Conservation (phyloP, 2,888 invertebrate species). For the Noctua fimbriata region DNA sequence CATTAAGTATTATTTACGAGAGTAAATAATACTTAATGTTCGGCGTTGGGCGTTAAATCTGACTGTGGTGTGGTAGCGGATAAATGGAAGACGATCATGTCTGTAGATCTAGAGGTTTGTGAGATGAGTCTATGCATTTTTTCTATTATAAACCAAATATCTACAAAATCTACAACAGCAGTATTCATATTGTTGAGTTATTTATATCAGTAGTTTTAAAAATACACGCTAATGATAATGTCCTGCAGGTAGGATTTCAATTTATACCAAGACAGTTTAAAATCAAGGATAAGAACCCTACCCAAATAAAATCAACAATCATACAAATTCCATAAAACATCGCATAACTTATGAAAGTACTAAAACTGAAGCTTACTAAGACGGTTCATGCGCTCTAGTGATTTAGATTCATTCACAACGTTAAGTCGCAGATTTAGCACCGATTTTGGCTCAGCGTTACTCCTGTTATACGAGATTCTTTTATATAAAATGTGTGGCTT, state of each 20-base stretch:
- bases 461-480: constrained; percentile 50
- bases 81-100: neutral
- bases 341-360: constrained; percentile 49
- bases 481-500: constrained; percentile 56
- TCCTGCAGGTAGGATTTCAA: neutral
- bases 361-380: constrained; percentile 60
- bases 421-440: constrained; percentile 70
- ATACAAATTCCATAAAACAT: constrained; percentile 25
- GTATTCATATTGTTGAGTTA: neutral
- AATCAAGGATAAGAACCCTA: neutral
- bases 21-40: too few relatives aligned
- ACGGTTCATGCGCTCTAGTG: constrained; percentile 58
- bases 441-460: constrained; percentile 66
- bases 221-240: neutral
- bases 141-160: too few relatives aligned
- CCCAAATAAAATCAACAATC: constrained; percentile 22
- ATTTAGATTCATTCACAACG: constrained; percentile 67
- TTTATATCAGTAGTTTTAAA: neutral
- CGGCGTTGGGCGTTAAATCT: neutral
- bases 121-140: neutral
- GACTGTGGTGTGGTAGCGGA: neutral
- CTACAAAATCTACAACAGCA: neutral
- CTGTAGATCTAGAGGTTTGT: neutral
- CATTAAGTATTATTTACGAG: neutral
- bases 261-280: neutral